Base-by-base conservation (phyloP, 2,888 invertebrate species). In the Punctoribates punctum region DNA sequence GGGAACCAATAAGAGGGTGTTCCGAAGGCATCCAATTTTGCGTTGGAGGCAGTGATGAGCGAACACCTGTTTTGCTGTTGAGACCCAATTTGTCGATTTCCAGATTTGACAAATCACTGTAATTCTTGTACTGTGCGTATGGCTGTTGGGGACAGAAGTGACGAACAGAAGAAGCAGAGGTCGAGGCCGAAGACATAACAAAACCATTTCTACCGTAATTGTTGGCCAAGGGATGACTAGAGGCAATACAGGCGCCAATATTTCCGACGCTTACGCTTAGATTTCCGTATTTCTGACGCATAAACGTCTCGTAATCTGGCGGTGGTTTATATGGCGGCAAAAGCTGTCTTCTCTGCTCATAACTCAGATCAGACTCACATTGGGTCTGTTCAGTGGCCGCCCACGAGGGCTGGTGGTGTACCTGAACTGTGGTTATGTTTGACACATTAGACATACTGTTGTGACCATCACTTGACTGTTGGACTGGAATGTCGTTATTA, bases 271-370 rank as follows among this genome's bases (percentile, higher is more conserved):
- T 29, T 20, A 77, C 77, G 77, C 77, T 79, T 38, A 77, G 76
- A 9, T 80, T 81, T 13, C 81, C 81, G 79, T 82, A 85, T 83
- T 93, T 93, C 81, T 92, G 90, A 83, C 92, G 92, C 78, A 96
- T 88, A 17, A 96, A 95, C 0, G 94, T 93, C 83, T 96, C 95
- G 84, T 97, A 97, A 85, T 96, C 96, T 0, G 97, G 96, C 0
- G 95, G 94, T 0, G 92, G 92, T 2, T 96, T 81, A 80, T 86
- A 86, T 1, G 83, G 81, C 0, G 85, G 85, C 34, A 84, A 79
- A 0, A 80, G 54, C 15, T 78, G 78, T 70, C 76, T 76, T 11
- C 72, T 34, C 25, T 77, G 75, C 20, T 73, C 77, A 65, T 74
- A 75, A 8, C 73, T 72, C 27, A 75, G 54, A 11, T 75, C 75